These are phyloP conservation scores for Crossocerus cetratus DNA, from an alignment of 2,888 invertebrate genomes.

Conservation along the genomic window DNA sequence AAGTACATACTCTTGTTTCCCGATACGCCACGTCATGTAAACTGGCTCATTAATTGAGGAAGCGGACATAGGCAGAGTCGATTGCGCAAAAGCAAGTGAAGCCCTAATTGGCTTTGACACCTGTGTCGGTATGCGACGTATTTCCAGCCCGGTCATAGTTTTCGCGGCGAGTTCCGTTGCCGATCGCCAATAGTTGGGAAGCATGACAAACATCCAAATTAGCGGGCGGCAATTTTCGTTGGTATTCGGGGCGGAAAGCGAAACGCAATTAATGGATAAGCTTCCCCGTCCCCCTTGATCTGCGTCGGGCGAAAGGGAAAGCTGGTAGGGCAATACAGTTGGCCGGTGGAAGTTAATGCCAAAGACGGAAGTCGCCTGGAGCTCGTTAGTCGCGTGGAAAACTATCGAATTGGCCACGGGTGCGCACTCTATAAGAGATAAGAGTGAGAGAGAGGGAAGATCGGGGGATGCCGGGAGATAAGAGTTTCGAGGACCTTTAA, in stretches of 20 bases:
- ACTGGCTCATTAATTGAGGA: not conserved
- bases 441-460: slow-evolving; percentile 50
- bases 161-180: slow-evolving; percentile 22
- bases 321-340: too few species aligned
- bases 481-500: slow-evolving; percentile 24
- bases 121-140: slow-evolving; percentile 3
- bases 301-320: too few species aligned
- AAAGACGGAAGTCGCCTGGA: slow-evolving; percentile 9
- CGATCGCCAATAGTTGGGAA: slow-evolving; percentile 19
- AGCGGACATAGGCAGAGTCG: slow-evolving; percentile 11
- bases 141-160: slow-evolving; percentile 28
- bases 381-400: slow-evolving; percentile 43
- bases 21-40: not conserved
- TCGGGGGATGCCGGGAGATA: slow-evolving; percentile 25
- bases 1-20: not conserved
- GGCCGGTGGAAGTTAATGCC: not conserved
- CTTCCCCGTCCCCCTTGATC: too few species aligned
- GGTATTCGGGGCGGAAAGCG: too few species aligned
- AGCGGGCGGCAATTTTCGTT: too few species aligned
- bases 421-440: slow-evolving; percentile 54
- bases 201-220: slow-evolving; percentile 19
- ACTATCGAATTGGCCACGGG: slow-evolving; percentile 9
- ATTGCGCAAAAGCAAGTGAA: slow-evolving; percentile 6
- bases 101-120: slow-evolving; percentile 17
- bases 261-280: too few species aligned